These are phyloP conservation scores for Mobula hypostoma DNA, from an alignment of 2,113 vertebrate genomes.

Conservation along the genomic window DNA sequence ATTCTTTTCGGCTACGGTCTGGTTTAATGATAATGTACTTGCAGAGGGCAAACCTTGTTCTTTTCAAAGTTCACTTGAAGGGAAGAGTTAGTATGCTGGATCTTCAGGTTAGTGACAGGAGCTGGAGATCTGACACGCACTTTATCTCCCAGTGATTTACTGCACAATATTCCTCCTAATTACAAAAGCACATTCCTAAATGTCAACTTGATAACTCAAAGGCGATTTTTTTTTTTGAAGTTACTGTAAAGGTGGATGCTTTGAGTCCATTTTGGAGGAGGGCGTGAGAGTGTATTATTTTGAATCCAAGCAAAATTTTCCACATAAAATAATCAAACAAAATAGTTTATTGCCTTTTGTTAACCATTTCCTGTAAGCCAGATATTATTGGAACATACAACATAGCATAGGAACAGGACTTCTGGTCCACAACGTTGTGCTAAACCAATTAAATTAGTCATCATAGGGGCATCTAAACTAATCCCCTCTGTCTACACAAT, in stretches of 20 bases:
- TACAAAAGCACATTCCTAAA: background rate
- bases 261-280: too few species aligned
- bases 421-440: too few species aligned
- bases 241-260: background rate
- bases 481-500: too few species aligned
- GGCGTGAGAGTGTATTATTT: too few species aligned
- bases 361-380: background rate
- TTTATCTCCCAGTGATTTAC: background rate
- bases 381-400: background rate
- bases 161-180: background rate
- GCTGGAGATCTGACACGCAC: background rate
- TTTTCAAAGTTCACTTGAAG: slow-evolving; percentile 9
- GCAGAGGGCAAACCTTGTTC: slow-evolving; percentile 26
- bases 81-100: background rate
- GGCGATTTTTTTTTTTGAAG: background rate
- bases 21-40: slow-evolving; percentile 21
- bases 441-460: too few species aligned
- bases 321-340: background rate
- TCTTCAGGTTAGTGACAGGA: slow-evolving; percentile 8
- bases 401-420: too few species aligned
- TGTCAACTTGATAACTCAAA: background rate
- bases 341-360: background rate
- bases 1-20: background rate
- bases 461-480: too few species aligned
- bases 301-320: background rate